Percentiles rank a stretch among this genome's conserved stretches.
phyloP scores from a whole-genome alignment of 2,888 invertebrate species.

The Polydrusus pterygomalis region DNA sequence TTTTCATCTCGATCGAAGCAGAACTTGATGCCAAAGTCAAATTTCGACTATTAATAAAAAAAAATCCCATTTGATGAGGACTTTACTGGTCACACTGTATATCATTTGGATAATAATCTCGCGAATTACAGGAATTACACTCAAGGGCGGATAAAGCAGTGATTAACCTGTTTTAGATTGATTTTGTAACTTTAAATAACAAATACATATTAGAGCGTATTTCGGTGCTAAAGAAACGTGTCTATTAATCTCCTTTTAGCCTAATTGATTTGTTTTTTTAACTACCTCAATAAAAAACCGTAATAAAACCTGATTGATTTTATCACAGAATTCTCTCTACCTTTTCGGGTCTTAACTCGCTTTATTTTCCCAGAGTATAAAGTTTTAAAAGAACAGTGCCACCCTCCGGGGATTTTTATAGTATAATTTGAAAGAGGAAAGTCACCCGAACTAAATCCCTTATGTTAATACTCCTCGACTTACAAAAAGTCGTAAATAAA shows the following conservation, averaged over 20 bases:
- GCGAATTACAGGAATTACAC: too few relatives aligned
- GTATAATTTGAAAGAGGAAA: conserved; percentile 53
- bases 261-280: conserved; percentile 26
- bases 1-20: too few relatives aligned
- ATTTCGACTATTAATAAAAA: too few relatives aligned
- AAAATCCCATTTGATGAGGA: too few relatives aligned
- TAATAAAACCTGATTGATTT: conserved; percentile 42
- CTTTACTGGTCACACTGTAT: too few relatives aligned
- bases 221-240: not conserved
- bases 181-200: too few relatives aligned
- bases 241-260: not conserved
- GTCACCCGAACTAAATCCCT: conserved; percentile 54
- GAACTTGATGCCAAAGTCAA: too few relatives aligned
- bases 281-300: conserved; percentile 15
- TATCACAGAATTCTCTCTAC: conserved; percentile 38
- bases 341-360: conserved; percentile 39
- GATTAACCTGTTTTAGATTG: too few relatives aligned
- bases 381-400: conserved; percentile 47
- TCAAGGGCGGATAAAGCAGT: too few relatives aligned
- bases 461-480: conserved; percentile 54
- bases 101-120: too few relatives aligned
- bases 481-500: conserved; percentile 57
- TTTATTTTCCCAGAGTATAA: conserved; percentile 48
- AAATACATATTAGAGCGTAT: too few relatives aligned
- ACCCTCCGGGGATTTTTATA: conserved; percentile 49